Evolutionary conservation across 2,888 invertebrate species (phyloP).

Genomic region (Lasioglossum calceatum): DNA sequence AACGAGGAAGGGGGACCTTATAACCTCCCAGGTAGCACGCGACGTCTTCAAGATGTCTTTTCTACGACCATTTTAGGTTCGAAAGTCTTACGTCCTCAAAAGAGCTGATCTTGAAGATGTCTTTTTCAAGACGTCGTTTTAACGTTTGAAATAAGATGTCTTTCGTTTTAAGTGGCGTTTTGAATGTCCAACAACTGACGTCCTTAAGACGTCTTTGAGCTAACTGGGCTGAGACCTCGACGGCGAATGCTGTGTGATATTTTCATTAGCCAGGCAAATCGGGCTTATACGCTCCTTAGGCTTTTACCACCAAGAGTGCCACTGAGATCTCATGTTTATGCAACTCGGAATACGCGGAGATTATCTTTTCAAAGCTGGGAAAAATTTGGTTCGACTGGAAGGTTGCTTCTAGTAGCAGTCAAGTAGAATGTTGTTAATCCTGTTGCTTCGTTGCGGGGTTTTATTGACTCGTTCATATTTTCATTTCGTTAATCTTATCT

Average conservation of each 20-base stretch:
- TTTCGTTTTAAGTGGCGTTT: too few species aligned
- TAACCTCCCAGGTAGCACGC: neutral
- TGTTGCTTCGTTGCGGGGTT: neutral
- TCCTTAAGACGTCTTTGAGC: too few species aligned
- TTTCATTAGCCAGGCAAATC: neutral
- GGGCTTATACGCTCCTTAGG: neutral
- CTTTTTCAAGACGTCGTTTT: too few species aligned
- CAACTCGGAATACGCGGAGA: neutral
- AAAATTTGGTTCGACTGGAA: neutral
- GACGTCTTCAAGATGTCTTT: too few species aligned
- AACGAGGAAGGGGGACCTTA: neutral
- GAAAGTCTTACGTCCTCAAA: too few species aligned
- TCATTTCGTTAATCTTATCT: neutral
- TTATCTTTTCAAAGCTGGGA: neutral
- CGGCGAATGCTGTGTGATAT: neutral
- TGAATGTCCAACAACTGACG: too few species aligned
- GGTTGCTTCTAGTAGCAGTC: neutral
- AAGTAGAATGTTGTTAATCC: neutral
- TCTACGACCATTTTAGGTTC: too few species aligned
- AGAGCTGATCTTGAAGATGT: too few species aligned
- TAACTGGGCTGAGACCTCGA: neutral
- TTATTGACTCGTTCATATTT: neutral
- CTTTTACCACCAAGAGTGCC: neutral
- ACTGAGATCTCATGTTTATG: neutral
- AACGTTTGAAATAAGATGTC: too few species aligned